phyloP scores from a whole-genome alignment of 2,113 vertebrate genomes.

The Mus pahari region DNA sequence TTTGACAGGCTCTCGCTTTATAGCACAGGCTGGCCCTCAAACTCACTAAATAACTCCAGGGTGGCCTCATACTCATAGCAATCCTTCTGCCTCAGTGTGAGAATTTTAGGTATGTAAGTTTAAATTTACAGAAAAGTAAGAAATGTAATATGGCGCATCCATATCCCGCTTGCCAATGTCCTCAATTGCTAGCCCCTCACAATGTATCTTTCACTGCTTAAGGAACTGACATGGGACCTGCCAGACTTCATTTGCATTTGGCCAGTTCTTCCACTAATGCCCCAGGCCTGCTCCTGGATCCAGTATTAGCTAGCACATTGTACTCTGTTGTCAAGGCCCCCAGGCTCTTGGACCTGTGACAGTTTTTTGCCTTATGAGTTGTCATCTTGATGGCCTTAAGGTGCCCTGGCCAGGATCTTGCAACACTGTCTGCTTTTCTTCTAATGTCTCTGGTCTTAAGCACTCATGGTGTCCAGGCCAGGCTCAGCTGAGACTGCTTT shows the following conservation, averaged over 20 bases:
- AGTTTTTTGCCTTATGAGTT: neutral
- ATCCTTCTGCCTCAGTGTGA: neutral
- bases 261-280: neutral
- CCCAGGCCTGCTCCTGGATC: neutral
- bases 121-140: neutral
- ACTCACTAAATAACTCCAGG: neutral
- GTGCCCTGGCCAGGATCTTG: neutral
- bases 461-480: neutral
- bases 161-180: neutral
- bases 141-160: neutral
- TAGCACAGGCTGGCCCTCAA: neutral
- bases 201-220: neutral
- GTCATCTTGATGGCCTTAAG: neutral
- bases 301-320: neutral
- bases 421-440: too few species aligned
- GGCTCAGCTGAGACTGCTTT: neutral
- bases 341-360: neutral
- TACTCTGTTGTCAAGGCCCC: neutral
- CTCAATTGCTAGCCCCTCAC: accelerated
- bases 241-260: neutral
- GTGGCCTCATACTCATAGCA: neutral
- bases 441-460: neutral
- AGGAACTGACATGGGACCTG: neutral
- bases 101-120: neutral
- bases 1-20: neutral